Percentiles rank a stretch among this genome's conserved stretches.
Evolutionary conservation across 2,797 vertebrate species (phyloP).

Genomic region (Pseudopleuronectes americanus): DNA sequence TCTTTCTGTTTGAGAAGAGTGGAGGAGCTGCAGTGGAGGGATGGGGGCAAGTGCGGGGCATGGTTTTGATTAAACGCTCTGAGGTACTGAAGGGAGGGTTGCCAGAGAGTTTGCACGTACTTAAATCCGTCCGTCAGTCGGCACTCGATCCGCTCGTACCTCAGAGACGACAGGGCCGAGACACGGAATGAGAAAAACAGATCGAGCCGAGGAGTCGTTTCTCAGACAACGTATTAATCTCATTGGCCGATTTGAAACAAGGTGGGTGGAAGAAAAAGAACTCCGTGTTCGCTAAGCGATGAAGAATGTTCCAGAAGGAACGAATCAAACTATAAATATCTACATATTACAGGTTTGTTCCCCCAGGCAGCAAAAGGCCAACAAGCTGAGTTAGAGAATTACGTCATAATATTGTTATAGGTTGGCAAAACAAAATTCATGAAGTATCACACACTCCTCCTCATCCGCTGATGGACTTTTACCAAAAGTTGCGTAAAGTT

Average conservation of each 20-base stretch:
- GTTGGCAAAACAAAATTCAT: not conserved
- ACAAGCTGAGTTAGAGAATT: not conserved
- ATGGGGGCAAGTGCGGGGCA: constrained; percentile 50
- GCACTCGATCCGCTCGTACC: constrained; percentile 33
- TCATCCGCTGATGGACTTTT: too few species aligned
- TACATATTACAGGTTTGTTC: too few species aligned
- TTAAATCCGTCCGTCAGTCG: constrained; percentile 62
- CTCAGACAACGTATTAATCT: constrained; percentile 17
- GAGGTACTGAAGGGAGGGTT: constrained; percentile 54
- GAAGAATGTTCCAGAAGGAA: not conserved
- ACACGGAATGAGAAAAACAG: constrained; percentile 58
- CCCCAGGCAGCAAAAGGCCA: not conserved
- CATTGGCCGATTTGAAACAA: constrained; percentile 16
- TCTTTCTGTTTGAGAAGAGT: constrained; percentile 42
- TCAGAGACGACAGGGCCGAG: constrained; percentile 28
- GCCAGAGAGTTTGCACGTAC: constrained; percentile 56
- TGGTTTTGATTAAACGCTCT: constrained; percentile 74
- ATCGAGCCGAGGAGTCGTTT: constrained; percentile 21
- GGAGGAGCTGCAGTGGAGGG: constrained; percentile 48
- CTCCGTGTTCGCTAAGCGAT: not conserved
- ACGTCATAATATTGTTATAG: not conserved
- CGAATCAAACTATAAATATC: not conserved
- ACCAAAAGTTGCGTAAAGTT: too few species aligned
- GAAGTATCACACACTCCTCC: too few species aligned
- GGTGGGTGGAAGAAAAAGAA: too few species aligned